Base-by-base conservation (phyloP, 2,888 invertebrate genomes). In the Phaedon cochleariae region DNA sequence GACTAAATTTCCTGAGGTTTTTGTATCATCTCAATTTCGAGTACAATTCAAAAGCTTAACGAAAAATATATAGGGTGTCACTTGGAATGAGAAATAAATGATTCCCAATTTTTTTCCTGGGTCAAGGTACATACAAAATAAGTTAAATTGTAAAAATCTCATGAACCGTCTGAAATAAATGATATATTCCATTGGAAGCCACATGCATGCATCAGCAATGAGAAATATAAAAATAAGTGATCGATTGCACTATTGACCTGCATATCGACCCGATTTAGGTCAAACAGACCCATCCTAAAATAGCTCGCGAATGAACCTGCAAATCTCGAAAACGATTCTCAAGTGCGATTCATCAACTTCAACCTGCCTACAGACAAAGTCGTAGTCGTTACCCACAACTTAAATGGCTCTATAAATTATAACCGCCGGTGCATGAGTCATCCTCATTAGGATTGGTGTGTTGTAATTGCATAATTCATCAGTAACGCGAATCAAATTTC, bases 381-480 rank as follows among this genome's bases (percentile, higher is more conserved):
- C 37, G 54, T 55, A 34, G 41, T 31, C 34, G 37, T 54, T 17
- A 29, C 57, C 57, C 57, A 57, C 51, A 34, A 51, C 37, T 15
- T 37, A 37, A 60, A 49, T 18, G 51, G 21, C 41, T 22, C 51
- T 51, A 52, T 61, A 53, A 61, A 61, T 61, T 52, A 61, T 49
- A 26, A n/a, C n/a, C n/a, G n/a, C n/a, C n/a, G n/a, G n/a, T 10
- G 1, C 21, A 29, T 61, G 61, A 61, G 52, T 61, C 61, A 61
- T 53, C 52, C 52, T 61, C 52, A 61, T 61, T 45, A 52, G 22
- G 18, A 54, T 31, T 29, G 20, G 54, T 29, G 52, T 53, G 21
- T 31, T 26, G 52, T 61, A 29, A 41, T 61, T 61, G 61, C 37
- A 61, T 61, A 61, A 61, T 61, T 61, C 61, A 61, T 61, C 48